Conservation (phyloP, 53 echinoderm and acorn worm species). For the Arbacia lixula region DNA sequence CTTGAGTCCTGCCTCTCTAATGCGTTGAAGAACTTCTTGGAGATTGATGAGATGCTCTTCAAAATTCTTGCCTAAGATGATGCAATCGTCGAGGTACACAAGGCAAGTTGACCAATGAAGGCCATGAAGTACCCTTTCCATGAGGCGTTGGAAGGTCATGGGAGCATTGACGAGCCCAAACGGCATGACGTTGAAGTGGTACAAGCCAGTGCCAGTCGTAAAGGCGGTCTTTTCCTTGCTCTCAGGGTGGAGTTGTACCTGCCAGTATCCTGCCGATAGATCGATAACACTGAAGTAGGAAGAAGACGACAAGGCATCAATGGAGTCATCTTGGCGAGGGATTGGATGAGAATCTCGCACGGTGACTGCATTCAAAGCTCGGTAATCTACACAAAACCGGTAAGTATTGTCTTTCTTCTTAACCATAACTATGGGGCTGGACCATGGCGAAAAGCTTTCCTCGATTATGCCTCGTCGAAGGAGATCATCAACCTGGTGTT, state of each 20-base stretch:
- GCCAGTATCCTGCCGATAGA: constrained; percentile 78
- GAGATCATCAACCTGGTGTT: constrained; percentile 14
- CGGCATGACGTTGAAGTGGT: constrained; percentile 81
- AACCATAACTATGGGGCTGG: no score
- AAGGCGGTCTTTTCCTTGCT: constrained; percentile 79
- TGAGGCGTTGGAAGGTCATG: constrained; percentile 69
- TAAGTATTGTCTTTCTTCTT: no score
- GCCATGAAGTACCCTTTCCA: constrained; percentile 67
- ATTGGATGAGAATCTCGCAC: constrained; percentile 72
- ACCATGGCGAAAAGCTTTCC: constrained; percentile 20
- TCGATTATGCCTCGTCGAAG: constrained; percentile 11
- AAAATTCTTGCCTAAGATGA: constrained; percentile 65
- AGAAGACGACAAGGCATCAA: constrained; percentile 75
- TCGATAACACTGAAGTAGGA: constrained; percentile 64
- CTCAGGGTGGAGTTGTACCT: no score
- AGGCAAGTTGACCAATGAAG: constrained; percentile 66
- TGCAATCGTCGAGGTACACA: constrained; percentile 66
- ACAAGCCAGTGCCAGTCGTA: constrained; percentile 66
- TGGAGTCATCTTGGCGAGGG: constrained; percentile 72
- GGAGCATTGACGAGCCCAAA: constrained; percentile 74
- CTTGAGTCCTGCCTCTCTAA: constrained; percentile 6
- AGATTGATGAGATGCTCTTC: constrained; percentile 68
- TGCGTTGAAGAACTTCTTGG: constrained; percentile 43
- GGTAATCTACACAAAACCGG: no score
- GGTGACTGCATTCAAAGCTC: no score